Conservation (phyloP, 2,113 vertebrate species). For the Smithornis capensis region DNA sequence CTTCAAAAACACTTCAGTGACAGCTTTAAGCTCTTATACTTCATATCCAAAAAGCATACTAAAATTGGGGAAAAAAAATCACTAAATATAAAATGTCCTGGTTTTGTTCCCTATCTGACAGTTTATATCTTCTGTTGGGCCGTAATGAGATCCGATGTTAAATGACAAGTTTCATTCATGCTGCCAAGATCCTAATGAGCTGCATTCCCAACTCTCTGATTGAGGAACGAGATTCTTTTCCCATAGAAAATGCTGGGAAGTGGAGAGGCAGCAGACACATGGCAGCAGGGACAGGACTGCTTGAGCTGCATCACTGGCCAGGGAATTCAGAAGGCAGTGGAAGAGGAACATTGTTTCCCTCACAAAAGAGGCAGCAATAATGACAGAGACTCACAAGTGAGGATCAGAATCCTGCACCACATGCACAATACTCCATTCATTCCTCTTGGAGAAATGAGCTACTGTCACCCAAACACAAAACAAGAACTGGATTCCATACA, state of each 20-base stretch:
- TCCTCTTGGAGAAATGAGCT: not conserved
- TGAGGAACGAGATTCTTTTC: not conserved
- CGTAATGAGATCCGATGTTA: not conserved
- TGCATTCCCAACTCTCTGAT: not conserved
- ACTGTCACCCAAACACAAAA: not conserved
- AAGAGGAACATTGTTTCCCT: not conserved
- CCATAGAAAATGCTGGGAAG: not conserved
- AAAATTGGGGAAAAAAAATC: rapidly evolving
- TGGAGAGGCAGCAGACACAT: not conserved
- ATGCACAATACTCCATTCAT: not conserved
- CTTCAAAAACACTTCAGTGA: not conserved
- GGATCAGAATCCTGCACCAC: not conserved
- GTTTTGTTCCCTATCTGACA: not conserved
- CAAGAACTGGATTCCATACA: not conserved
- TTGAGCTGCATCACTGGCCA: not conserved
- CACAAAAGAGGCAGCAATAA: not conserved
- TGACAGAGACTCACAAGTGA: not conserved
- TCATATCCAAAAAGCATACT: not conserved
- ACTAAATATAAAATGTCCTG: not conserved
- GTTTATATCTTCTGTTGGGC: not conserved
- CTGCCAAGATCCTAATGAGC: slow-evolving; percentile 31
- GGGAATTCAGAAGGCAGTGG: not conserved
- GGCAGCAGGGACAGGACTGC: not conserved
- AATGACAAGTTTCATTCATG: not conserved
- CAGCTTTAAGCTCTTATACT: not conserved